Evolutionary conservation across 2,797 vertebrate species (phyloP), one percentile per base, ranked within the genome.

Genomic region (Discoglossus pictus): DNA sequence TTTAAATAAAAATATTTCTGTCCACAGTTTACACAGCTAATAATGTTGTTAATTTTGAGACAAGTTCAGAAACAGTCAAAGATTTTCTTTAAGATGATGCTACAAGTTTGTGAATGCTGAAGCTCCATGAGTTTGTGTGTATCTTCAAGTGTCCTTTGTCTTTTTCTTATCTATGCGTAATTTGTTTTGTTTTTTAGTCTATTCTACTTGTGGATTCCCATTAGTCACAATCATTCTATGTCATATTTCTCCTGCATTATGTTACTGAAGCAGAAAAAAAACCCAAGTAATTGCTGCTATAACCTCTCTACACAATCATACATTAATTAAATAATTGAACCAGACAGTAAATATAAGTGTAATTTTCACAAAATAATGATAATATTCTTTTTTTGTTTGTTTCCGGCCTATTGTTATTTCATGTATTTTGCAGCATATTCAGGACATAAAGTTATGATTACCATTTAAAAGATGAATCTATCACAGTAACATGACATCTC

Each of bases 401-500:
- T 21, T 11, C 16, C 15, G 15, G 15, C 43, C 15, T 2, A 54
- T 7, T 10, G 16, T 53, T 9, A 53, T 21, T 54, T 39, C 18
- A 38, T 25, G 21, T 54, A 16, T 54, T 38, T n/a, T 12, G 27
- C 27, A 4, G 27, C 8, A 8, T 31, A 31, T 54, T 20, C 34
- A 54, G 38, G 34, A 54, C n/a, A 38, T 16, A 36, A 9, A 54
- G n/a, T 38, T 17, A 43, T 16, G 13, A 54, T 54, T 54, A 54
- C 27, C 17, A 54, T 38, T 54, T 38, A 36, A 54, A 54, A 16
- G 17, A 54, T 36, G 34, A 20, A 34, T 20, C 13, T 38, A 54
- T 54, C 34, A 54, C 52, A 39, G 34, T 4, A 38, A 54, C 11
- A 2, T 36, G 25, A 53, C 12, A 53, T 20, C 34, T 17, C 9